Conservation (phyloP, 2,797 vertebrate genomes). For the Lophotriccus pileatus region DNA sequence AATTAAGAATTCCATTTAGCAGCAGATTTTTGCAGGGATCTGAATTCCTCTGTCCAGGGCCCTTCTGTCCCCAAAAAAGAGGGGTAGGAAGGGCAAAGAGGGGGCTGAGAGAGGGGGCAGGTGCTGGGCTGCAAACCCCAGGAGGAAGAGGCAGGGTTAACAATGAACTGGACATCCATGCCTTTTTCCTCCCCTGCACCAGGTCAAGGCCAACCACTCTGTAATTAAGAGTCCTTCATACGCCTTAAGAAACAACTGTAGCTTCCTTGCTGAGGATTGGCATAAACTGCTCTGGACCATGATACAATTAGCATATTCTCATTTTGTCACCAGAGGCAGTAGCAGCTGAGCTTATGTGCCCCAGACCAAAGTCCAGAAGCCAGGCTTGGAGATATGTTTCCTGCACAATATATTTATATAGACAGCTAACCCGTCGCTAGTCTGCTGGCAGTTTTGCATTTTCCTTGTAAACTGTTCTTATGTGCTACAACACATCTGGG, state of each 20-base stretch:
- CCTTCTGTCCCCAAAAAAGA: neutral
- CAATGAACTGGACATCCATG: neutral
- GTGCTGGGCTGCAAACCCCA: neutral
- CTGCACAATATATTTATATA: constrained; percentile 50
- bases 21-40: neutral
- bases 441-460: constrained; percentile 59
- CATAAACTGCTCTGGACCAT: neutral
- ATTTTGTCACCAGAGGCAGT: neutral
- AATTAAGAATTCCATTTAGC: neutral
- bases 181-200: neutral
- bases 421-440: constrained; percentile 26
- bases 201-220: neutral
- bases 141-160: neutral
- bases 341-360: neutral
- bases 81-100: neutral
- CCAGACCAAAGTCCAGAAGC: constrained; percentile 36
- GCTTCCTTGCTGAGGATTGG: neutral
- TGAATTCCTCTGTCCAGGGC: neutral
- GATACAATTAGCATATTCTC: neutral
- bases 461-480: constrained; percentile 53
- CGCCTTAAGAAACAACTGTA: neutral
- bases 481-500: constrained; percentile 62
- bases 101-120: neutral
- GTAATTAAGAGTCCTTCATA: neutral
- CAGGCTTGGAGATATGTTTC: constrained; percentile 1